Evolutionary conservation across 2,888 invertebrate genomes (phyloP), one percentile per base, ranked within the genome.

Genomic region (Lissonota sp.): DNA sequence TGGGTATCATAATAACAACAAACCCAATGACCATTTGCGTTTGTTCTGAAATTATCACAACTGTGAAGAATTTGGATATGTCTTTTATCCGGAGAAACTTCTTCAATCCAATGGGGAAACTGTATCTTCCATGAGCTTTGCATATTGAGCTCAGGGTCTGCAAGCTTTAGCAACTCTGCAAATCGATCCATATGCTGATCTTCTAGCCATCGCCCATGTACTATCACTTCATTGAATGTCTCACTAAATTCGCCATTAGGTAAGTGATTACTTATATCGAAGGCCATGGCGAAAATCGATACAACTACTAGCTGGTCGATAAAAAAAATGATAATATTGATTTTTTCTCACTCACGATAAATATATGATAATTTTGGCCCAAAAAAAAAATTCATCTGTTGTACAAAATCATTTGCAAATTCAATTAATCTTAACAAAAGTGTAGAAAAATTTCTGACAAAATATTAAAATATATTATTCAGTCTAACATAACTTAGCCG

Each of bases 21-120:
- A 6, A 82, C 58, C 79, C 82, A 79, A 57, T 79, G 82, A 42
- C 78, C 72, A 7, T 39, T 46, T 16, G 40, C 39, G 40, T 66
- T 67, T 4, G 79, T 78, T 8, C 16, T 10, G 26, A 75, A 75
- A 40, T 67, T 3, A 26, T 26, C 26, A 26, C 26, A 26, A 26
- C 26, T 26, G 26, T 26, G 26, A 26, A 26, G 26, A 62, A 77
- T 76, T 39, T 71, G 78, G 12, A 72, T 76, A 51, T 60, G 51
- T 40, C 14, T 60, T 51, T 44, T 58, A 40, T 76, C n/a, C 37
- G 71, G 51, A 10, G 66, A 10, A 7, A 64, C 26, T 74, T n/a
- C 14, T 0, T 0, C 14, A 58, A 74, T 74, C 64, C 46, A 66
- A 6, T 42, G 60, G 16, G 74, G 74, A 12, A 51, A 37, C 37